phyloP scores from a whole-genome alignment of 1,140 invertebrate species.

The Plutomurus gul region DNA sequence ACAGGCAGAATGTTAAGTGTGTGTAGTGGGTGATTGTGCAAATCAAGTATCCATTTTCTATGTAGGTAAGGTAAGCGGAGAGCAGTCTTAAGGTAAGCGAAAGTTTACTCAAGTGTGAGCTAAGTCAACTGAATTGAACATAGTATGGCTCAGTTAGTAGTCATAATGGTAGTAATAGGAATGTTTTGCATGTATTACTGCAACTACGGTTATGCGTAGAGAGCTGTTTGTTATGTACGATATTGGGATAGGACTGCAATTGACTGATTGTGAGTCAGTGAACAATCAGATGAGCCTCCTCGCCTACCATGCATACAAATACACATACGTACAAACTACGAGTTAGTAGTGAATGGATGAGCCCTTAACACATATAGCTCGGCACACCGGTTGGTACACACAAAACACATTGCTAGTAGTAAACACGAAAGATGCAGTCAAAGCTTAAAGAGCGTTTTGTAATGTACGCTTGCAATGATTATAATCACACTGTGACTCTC shows the following conservation, averaged over 20 bases:
- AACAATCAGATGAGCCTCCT: background rate
- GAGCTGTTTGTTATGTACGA: background rate
- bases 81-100: slow-evolving; percentile 5
- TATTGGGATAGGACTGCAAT: background rate
- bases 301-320: background rate
- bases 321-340: background rate
- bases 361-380: too few species aligned
- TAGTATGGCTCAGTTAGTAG: background rate
- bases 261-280: too few species aligned
- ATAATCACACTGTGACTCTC: too few species aligned
- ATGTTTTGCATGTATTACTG: slow-evolving; percentile 17
- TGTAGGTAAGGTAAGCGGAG: too few species aligned
- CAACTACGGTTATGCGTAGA: background rate
- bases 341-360: background rate
- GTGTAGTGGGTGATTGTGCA: background rate
- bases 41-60: background rate
- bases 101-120: slow-evolving; percentile 22
- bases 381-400: background rate
- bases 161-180: background rate
- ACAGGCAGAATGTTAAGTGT: background rate
- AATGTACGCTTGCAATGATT: too few species aligned
- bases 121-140: background rate
- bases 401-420: background rate
- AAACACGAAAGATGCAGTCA: background rate
- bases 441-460: too few species aligned